Percentiles rank a stretch among this genome's conserved stretches.
Conservation (phyloP, 2,797 vertebrate species). For the Semotilus atromaculatus region DNA sequence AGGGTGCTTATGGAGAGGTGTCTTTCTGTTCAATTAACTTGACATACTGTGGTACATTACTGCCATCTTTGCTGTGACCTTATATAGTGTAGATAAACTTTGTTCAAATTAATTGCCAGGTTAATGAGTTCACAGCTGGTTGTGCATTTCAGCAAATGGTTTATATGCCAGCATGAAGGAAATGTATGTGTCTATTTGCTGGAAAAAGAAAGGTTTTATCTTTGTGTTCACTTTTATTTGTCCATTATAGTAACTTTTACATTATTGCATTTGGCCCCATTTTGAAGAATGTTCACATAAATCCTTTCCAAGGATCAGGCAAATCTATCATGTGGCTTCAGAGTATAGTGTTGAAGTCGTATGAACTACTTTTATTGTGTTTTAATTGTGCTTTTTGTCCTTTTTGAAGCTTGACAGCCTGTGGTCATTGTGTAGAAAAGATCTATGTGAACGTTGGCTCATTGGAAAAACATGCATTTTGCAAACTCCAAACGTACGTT, state of each 20-base stretch:
- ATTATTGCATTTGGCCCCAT: background rate
- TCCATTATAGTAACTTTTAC: background rate
- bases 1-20: conserved; percentile 30
- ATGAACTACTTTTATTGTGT: background rate
- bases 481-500: background rate
- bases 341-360: background rate
- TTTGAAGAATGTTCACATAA: background rate
- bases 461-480: background rate
- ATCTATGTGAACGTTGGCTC: background rate
- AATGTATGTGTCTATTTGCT: conserved; percentile 1
- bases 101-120: conserved; percentile 29
- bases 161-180: background rate
- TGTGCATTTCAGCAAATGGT: background rate
- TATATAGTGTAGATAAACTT: conserved; percentile 38
- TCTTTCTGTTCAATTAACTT: conserved; percentile 43
- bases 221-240: background rate
- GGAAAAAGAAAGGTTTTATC: background rate
- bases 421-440: background rate
- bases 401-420: background rate
- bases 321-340: conserved; percentile 1
- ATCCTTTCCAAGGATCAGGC: background rate
- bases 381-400: background rate
- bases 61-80: conserved; percentile 45
- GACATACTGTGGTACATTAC: conserved; percentile 40
- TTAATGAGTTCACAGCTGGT: conserved; percentile 40